A percentile compares a stretch with the other conserved stretches of the same genome.
Evolutionary conservation across 2,888 invertebrate species (phyloP).

Genomic region (Xestobium rufovillosum): DNA sequence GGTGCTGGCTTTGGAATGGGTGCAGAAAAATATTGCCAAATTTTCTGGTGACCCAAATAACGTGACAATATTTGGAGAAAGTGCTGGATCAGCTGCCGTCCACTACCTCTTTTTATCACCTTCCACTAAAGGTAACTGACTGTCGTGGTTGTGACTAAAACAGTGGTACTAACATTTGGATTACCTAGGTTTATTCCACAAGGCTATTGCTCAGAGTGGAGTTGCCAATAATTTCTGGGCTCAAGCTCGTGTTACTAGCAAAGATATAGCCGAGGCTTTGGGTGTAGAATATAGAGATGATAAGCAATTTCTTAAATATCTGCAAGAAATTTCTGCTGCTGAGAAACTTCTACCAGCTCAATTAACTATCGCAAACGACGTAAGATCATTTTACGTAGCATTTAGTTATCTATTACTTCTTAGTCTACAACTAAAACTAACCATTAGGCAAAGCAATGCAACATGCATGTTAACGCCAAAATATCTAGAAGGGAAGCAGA

Average conservation of each 20-base stretch:
- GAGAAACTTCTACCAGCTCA: constrained; percentile 26
- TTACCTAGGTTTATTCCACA: constrained; percentile 33
- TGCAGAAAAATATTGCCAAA: constrained; percentile 46
- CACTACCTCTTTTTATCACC: constrained; percentile 47
- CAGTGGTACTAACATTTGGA: neutral
- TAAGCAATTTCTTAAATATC: constrained; percentile 28
- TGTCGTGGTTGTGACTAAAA: constrained; percentile 8
- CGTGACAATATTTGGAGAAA: constrained; percentile 48
- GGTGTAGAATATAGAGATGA: constrained; percentile 31
- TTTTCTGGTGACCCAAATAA: too few species aligned
- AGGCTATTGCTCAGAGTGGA: constrained; percentile 35
- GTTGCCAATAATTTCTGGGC: constrained; percentile 31
- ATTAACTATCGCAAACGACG: constrained; percentile 27
- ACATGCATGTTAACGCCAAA: too few species aligned
- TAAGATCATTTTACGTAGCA: too few species aligned
- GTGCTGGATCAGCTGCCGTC: constrained; percentile 46
- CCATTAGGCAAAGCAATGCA: too few species aligned
- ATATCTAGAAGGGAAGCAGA: too few species aligned
- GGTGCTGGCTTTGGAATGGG: constrained; percentile 47
- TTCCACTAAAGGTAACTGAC: constrained; percentile 38
- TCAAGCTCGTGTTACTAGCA: constrained; percentile 26
- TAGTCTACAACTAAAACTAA: too few species aligned
- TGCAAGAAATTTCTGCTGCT: constrained; percentile 27
- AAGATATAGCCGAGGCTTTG: constrained; percentile 26
- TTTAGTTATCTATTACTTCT: too few species aligned